Conservation (phyloP, 2,797 vertebrate genomes). For the Halcyon badia region DNA sequence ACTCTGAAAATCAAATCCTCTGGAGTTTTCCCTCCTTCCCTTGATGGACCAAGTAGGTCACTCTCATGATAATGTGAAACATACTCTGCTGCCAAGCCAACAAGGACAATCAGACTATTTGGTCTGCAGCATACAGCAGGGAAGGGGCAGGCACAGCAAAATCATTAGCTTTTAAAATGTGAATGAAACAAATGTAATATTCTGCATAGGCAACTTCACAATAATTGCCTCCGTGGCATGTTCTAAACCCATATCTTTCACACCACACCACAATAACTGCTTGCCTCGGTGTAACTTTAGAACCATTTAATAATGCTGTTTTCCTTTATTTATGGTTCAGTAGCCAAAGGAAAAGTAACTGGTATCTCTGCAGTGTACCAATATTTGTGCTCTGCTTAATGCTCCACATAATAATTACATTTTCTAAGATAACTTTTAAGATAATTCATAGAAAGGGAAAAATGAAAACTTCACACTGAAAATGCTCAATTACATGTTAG, state of each 20-base stretch:
- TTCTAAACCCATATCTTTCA: not conserved
- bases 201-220: not conserved
- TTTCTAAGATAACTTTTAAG: conserved; percentile 42
- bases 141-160: not conserved
- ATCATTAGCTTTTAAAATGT: not conserved
- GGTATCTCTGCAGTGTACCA: conserved; percentile 5
- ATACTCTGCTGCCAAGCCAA: not conserved
- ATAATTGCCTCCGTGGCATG: not conserved
- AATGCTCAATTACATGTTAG: conserved; percentile 5
- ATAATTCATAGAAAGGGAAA: conserved; percentile 40
- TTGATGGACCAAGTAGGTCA: not conserved
- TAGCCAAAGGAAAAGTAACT: conserved; percentile 42
- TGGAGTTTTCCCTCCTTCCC: not conserved
- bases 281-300: not conserved
- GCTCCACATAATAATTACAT: conserved; percentile 27
- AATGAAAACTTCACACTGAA: conserved; percentile 40
- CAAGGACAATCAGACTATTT: not conserved
- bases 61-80: not conserved
- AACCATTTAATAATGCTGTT: not conserved
- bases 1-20: not conserved
- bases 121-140: not conserved
- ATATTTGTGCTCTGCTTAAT: conserved; percentile 41
- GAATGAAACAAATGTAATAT: not conserved
- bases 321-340: conserved; percentile 35
- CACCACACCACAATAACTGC: not conserved